Evolutionary conservation across 2,113 vertebrate genomes (phyloP).

Genomic region (Donacobius atricapilla): DNA sequence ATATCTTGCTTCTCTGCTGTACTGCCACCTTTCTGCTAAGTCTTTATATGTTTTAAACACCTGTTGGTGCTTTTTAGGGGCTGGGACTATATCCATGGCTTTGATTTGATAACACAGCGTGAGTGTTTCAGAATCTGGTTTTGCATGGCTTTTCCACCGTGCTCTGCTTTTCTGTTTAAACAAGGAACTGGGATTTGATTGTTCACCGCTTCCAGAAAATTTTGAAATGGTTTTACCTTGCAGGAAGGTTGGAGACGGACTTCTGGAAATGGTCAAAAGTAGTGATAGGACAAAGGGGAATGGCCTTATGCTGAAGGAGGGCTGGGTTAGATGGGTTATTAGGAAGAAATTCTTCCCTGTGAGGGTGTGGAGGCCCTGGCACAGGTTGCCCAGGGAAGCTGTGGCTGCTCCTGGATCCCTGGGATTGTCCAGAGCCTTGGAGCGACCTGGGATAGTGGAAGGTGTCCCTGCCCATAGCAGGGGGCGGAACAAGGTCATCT

Average conservation of each 20-base stretch:
- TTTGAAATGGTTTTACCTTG: neutral
- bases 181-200: neutral
- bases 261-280: neutral
- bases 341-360: neutral
- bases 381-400: neutral
- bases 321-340: too few relatives aligned
- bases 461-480: neutral
- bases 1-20: neutral
- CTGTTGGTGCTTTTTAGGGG: neutral
- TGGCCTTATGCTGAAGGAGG: neutral
- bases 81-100: neutral
- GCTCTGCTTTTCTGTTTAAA: neutral
- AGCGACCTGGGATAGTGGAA: rapidly evolving
- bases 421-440: neutral
- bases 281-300: neutral
- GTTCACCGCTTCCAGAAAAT: neutral
- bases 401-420: neutral
- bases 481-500: rapidly evolving
- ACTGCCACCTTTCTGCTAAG: neutral
- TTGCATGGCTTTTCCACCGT: neutral
- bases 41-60: neutral
- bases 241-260: neutral
- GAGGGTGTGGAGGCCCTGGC: rapidly evolving
- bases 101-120: neutral
- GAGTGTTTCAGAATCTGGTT: neutral